phyloP scores from a whole-genome alignment of 2,797 vertebrate species.

The Emydoidea blandingii region DNA sequence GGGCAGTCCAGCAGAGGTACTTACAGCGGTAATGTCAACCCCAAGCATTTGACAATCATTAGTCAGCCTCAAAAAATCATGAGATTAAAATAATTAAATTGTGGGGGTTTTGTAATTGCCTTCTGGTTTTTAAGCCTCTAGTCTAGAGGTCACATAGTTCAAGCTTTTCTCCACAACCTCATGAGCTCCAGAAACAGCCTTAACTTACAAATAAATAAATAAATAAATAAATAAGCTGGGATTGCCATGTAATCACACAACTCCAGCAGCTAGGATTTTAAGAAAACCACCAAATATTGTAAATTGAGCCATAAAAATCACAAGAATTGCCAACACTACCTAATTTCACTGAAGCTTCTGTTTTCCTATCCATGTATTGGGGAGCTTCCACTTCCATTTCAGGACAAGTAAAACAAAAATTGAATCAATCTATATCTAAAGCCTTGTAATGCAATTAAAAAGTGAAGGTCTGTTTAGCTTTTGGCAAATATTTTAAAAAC shows the following conservation, averaged over 20 bases:
- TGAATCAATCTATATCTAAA: background rate
- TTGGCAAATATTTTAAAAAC: background rate
- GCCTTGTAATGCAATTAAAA: background rate
- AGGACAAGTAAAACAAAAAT: background rate
- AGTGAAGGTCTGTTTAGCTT: background rate
- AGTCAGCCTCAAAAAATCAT: no score
- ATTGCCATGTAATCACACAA: background rate
- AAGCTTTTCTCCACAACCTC: background rate
- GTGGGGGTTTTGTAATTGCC: no score
- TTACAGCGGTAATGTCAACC: no score
- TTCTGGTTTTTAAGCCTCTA: no score
- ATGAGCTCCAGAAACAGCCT: background rate
- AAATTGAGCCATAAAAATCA: rapidly evolving
- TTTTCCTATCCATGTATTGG: background rate
- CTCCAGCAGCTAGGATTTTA: background rate
- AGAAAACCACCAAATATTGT: rapidly evolving
- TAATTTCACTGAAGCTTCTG: background rate
- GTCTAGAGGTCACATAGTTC: background rate
- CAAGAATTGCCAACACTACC: background rate
- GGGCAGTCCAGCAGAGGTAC: no score
- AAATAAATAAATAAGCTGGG: no score
- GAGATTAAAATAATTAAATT: no score
- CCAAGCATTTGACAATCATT: no score
- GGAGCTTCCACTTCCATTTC: constrained; percentile 14
- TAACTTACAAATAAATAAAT: background rate